These are phyloP conservation scores for Bagarius yarrelli DNA, from an alignment of 2,113 vertebrate species.

Conservation along the genomic window DNA sequence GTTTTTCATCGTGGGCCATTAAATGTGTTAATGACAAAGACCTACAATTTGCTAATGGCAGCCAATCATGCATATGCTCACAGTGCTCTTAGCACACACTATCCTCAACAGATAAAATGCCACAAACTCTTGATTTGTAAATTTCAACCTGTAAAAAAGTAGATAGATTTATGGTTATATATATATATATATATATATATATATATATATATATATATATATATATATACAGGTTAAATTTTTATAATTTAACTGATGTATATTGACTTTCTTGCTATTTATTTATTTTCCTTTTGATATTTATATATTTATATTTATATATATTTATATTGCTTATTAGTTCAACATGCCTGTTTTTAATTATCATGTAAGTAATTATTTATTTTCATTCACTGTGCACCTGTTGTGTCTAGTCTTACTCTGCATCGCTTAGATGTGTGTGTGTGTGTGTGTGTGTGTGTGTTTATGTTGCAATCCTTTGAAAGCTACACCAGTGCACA, in stretches of 20 bases:
- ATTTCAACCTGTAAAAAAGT: no score
- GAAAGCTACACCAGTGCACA: no score
- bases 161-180: not conserved
- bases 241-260: no score
- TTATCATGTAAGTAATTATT: no score
- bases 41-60: slow-evolving; percentile 5
- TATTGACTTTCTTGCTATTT: not conserved
- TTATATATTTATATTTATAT: not conserved
- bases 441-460: not conserved
- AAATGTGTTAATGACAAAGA: slow-evolving; percentile 20
- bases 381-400: not conserved
- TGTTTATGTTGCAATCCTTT: not conserved
- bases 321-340: not conserved
- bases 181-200: not conserved
- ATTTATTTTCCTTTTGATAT: not conserved
- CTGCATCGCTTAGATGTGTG: not conserved
- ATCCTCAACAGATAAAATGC: not conserved
- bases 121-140: not conserved
- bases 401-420: not conserved
- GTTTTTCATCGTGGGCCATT: not conserved
- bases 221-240: no score
- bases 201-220: not conserved
- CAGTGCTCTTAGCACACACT: not conserved
- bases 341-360: no score
- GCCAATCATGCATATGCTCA: no score